These are phyloP conservation scores for Hydrophis major DNA, from an alignment of 2,797 vertebrate species.

Conservation along the genomic window DNA sequence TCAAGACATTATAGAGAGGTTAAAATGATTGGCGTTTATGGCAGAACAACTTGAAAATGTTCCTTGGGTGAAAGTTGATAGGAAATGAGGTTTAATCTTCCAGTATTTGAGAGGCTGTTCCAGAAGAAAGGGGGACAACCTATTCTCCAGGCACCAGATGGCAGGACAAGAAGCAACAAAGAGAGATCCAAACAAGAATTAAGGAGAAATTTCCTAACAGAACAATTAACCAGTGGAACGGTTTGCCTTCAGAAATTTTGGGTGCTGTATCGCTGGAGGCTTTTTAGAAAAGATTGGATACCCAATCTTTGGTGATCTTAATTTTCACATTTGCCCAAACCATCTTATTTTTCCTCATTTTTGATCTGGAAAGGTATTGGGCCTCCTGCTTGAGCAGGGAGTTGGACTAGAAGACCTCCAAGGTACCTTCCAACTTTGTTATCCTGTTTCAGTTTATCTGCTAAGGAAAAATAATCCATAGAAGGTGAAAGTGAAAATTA, in stretches of 20 bases:
- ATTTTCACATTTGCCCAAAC: too few species aligned
- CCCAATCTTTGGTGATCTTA: background rate
- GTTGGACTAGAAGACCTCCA: background rate
- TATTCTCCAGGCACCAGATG: background rate
- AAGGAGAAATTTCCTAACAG: background rate
- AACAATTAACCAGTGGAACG: background rate
- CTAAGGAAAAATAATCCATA: background rate
- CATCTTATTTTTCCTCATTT: too few species aligned
- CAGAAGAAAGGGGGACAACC: background rate
- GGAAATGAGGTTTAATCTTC: background rate
- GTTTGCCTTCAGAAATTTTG: background rate
- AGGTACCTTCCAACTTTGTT: too few species aligned
- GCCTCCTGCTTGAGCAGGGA: background rate
- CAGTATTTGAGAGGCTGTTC: background rate
- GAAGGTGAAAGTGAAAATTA: background rate
- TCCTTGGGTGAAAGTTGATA: background rate
- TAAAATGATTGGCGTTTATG: background rate
- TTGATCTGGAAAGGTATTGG: background rate
- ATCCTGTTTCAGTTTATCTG: too few species aligned
- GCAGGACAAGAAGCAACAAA: background rate
- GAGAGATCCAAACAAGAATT: background rate
- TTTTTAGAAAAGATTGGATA: background rate
- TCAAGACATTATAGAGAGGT: background rate
- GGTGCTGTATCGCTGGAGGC: background rate
- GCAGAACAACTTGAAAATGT: background rate